These are phyloP conservation scores for Delia radicum DNA, from an alignment of 1,140 invertebrate genomes.

Conservation along the genomic window DNA sequence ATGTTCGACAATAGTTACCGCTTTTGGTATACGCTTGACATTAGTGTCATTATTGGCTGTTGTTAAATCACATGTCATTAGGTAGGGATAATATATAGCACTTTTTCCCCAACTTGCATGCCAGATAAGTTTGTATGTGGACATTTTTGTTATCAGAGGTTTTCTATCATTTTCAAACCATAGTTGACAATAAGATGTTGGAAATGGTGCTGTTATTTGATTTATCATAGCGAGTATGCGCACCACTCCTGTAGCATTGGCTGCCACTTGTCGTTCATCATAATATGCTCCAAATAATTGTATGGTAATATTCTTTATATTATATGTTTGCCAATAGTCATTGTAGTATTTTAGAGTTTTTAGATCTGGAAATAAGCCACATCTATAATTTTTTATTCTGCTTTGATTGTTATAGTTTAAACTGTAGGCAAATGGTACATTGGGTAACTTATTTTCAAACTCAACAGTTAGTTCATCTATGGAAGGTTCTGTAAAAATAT, in stretches of 20 bases:
- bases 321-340: constrained; percentile 84
- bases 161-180: too few species aligned
- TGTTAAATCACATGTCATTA: constrained; percentile 73
- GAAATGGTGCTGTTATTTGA: constrained; percentile 75
- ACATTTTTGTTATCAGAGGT: constrained; percentile 74
- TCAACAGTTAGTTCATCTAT: background rate
- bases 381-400: constrained; percentile 26
- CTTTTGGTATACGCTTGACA: constrained; percentile 78
- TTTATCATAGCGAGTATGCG: constrained; percentile 87
- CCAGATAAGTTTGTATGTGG: constrained; percentile 94
- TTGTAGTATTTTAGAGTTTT: constrained; percentile 80
- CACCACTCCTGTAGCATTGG: constrained; percentile 77
- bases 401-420: constrained; percentile 29
- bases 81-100: constrained; percentile 86
- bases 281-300: constrained; percentile 88
- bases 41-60: constrained; percentile 69
- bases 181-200: too few species aligned
- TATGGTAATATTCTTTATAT: constrained; percentile 79
- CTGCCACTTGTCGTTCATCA: constrained; percentile 74
- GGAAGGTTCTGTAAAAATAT: background rate
- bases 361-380: constrained; percentile 36
- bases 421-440: constrained; percentile 43
- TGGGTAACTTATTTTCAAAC: constrained; percentile 37
- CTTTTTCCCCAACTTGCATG: constrained; percentile 91
- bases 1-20: constrained; percentile 82